Evolutionary conservation across 2,888 invertebrate genomes (phyloP).

Genomic region (Teinopalpus imperialis): DNA sequence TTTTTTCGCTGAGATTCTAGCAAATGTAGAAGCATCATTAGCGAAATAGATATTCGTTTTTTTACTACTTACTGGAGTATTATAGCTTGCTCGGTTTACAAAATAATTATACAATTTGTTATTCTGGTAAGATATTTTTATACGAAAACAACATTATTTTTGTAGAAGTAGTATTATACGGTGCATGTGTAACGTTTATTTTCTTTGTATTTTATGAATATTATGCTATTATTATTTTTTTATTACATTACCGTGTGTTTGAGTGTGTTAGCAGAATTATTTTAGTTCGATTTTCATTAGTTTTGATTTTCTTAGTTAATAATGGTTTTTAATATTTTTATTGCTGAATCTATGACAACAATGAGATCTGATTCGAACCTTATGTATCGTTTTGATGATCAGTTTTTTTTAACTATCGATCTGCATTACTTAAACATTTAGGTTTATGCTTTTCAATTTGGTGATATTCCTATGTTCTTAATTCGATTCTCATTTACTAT

Average conservation of each 20-base stretch:
- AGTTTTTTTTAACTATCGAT: constrained; percentile 64
- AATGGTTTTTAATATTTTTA: constrained; percentile 77
- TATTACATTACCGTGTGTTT: constrained; percentile 76
- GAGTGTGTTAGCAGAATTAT: constrained; percentile 80
- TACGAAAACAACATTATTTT: constrained; percentile 76
- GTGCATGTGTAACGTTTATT: constrained; percentile 78
- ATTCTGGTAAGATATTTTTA: constrained; percentile 79
- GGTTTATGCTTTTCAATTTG: constrained; percentile 60
- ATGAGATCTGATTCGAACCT: constrained; percentile 81
- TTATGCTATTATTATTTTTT: constrained; percentile 72
- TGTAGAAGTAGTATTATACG: constrained; percentile 75
- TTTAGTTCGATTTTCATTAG: constrained; percentile 76
- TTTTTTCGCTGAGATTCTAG: constrained; percentile 68
- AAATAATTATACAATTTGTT: constrained; percentile 77
- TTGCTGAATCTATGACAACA: constrained; percentile 82
- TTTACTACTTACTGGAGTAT: constrained; percentile 69
- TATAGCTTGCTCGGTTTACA: constrained; percentile 72
- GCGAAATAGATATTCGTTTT: constrained; percentile 42
- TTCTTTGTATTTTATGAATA: constrained; percentile 69
- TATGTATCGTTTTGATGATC: constrained; percentile 44
- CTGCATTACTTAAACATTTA: constrained; percentile 64
- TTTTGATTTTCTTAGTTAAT: constrained; percentile 74
- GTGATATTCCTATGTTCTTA: constrained; percentile 67
- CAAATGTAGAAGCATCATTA: constrained; percentile 42
- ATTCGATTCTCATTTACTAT: constrained; percentile 41